Base-by-base conservation (phyloP, 2,113 vertebrate species). In the Ailuropoda melanoleuca region DNA sequence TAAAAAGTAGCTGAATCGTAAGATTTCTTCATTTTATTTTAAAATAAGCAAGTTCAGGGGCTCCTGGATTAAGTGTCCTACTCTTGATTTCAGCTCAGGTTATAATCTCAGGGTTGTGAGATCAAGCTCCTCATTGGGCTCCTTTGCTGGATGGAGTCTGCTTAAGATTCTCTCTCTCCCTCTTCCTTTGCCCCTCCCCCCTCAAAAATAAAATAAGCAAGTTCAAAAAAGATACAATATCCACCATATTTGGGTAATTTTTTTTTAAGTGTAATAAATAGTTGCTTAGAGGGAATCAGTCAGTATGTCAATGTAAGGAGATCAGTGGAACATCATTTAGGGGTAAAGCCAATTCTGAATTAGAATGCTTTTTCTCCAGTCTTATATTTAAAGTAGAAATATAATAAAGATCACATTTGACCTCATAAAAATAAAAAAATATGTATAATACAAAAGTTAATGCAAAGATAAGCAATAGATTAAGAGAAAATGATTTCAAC, bases 361-460 rank as follows among this genome's bases (percentile, higher is more conserved):
- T 90, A 86, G 50, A 89, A 19, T 64, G 13, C n/a, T 77, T 93
- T 93, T 94, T 85, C 50, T 78, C 29, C 53, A 85, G 43, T 78
- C 75, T 70, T 64, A 74, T 15, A 58, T 82, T 88, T 94, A 70
- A 81, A 80, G 62, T 60, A 55, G 34, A 86, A 53, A 96, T 39
- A 60, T 8, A 82, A 39, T 95, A 66, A 96, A 87, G 56, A 66
- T 82, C 74, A 96, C n/a, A 31, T 53, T 75, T 93, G 55, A 97
- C 48, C 5, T 90, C 23, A 93, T 50, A 83, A 43, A 53, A 77
- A 53, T 75, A 37, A 81, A 46, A 74, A 46, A 55, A 24, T 19
- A 53, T 48, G 10, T 88, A 0, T 85, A 90, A 70, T 94, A 60
- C 8, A 83, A 90, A 81, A 68, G 34, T 4, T 68, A 48, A 90